Evolutionary conservation across 2,797 vertebrate species (phyloP).

Genomic region (Stomatorhinus walkeri): DNA sequence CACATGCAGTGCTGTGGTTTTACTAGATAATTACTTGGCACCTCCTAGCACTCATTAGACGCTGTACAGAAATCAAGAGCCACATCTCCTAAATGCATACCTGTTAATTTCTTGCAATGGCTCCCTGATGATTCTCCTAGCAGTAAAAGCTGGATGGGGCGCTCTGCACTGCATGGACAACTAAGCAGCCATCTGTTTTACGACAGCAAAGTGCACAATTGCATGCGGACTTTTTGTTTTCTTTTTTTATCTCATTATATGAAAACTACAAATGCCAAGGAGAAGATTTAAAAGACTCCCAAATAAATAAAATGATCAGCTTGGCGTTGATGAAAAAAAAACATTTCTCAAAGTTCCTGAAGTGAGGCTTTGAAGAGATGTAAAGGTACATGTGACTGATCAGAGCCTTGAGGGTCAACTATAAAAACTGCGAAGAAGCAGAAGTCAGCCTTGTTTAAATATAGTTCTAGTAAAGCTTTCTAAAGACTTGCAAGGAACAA

Average conservation of each 20-base stretch:
- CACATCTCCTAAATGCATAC: not conserved
- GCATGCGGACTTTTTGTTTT: not conserved
- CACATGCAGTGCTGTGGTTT: not conserved
- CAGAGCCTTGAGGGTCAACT: not conserved
- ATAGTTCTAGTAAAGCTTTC: not conserved
- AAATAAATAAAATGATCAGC: not conserved
- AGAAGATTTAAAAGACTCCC: not conserved
- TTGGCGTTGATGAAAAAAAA: not conserved
- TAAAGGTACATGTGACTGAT: not conserved
- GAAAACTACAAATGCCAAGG: not conserved
- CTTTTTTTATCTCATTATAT: not conserved
- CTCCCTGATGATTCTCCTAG: not conserved
- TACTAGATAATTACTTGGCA: not conserved
- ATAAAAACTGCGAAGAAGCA: not conserved
- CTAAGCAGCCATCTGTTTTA: slow-evolving; percentile 16
- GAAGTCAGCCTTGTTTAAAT: not conserved
- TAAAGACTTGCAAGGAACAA: not conserved
- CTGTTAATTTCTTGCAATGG: not conserved
- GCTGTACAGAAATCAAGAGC: not conserved
- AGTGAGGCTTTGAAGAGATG: not conserved
- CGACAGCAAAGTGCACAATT: not conserved
- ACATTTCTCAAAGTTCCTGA: not conserved
- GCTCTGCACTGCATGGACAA: not conserved
- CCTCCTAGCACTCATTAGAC: not conserved
- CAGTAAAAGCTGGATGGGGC: not conserved